These are phyloP conservation scores for Poeciliopsis occidentalis DNA, from an alignment of 2,113 vertebrate species.

Conservation along the genomic window DNA sequence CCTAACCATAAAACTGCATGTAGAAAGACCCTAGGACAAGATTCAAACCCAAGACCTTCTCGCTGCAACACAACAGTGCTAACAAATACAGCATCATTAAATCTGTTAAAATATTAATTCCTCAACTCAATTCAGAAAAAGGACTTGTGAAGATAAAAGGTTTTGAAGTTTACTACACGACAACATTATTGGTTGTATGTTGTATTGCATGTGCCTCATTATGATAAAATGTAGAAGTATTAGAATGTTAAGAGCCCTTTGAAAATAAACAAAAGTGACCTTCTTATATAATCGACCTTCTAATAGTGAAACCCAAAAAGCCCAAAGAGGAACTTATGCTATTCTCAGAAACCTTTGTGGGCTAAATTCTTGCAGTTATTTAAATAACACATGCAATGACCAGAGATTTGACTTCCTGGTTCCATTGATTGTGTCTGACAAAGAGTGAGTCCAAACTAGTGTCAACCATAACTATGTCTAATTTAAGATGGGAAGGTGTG, in stretches of 20 bases:
- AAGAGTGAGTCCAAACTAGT: not conserved
- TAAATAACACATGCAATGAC: not conserved
- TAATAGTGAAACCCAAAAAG: constrained; percentile 18
- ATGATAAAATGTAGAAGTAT: not conserved
- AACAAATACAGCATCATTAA: no score
- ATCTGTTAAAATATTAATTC: no score
- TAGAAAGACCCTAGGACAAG: no score
- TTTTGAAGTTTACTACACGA: no score
- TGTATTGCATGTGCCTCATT: not conserved
- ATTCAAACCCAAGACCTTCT: no score
- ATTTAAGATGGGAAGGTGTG: constrained; percentile 11
- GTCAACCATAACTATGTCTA: constrained; percentile 4
- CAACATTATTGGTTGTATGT: not conserved
- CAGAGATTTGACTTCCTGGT: not conserved
- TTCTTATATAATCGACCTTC: not conserved
- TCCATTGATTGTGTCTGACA: not conserved
- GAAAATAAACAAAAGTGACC: not conserved
- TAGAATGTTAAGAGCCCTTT: not conserved
- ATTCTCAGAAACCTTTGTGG: constrained; percentile 12
- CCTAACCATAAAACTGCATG: no score
- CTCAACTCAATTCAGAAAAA: no score
- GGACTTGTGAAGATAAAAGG: no score
- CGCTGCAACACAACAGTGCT: no score
- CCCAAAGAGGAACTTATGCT: not conserved
- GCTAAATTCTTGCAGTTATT: not conserved